Conservation (phyloP, 2,888 invertebrate species). For the Fragum whitleyi region DNA sequence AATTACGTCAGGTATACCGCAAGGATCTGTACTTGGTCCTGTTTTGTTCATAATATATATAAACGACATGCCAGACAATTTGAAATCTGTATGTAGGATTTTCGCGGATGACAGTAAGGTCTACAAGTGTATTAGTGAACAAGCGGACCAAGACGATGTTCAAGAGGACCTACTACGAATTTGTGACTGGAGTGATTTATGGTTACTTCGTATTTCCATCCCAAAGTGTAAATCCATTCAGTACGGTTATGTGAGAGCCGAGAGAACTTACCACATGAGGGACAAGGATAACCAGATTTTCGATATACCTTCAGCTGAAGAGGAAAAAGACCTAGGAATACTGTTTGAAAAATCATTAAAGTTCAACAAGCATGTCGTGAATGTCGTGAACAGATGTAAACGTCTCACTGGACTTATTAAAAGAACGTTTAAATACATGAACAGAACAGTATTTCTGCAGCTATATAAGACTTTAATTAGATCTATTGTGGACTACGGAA, state of each 20-base stretch:
- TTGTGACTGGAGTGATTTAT: neutral
- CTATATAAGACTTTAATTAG: slow-evolving; percentile 12
- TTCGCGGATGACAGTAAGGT: slow-evolving; percentile 31
- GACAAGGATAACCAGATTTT: neutral
- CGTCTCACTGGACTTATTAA: slow-evolving; percentile 10
- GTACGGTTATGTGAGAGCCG: too few relatives aligned
- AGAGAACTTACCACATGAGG: neutral
- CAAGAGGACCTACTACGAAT: neutral
- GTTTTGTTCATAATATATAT: slow-evolving; percentile 28
- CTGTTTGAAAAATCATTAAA: neutral
- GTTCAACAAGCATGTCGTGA: neutral
- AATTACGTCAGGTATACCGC: neutral
- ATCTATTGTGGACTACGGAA: neutral
- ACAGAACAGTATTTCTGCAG: slow-evolving; percentile 3
- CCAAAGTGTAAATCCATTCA: neutral
- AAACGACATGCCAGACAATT: slow-evolving; percentile 17
- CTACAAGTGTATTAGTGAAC: neutral
- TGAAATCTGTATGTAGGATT: slow-evolving; percentile 14
- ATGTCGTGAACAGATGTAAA: neutral
- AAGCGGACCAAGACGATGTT: neutral
- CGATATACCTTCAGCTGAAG: neutral
- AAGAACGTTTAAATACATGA: slow-evolving; percentile 9
- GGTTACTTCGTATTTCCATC: neutral
- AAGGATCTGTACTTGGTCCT: neutral
- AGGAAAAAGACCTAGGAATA: slow-evolving; percentile 6